Percentiles rank a stretch among this genome's conserved stretches.
Evolutionary conservation across 1,140 invertebrate species (phyloP).

Genomic region (Agrypnia vestita): DNA sequence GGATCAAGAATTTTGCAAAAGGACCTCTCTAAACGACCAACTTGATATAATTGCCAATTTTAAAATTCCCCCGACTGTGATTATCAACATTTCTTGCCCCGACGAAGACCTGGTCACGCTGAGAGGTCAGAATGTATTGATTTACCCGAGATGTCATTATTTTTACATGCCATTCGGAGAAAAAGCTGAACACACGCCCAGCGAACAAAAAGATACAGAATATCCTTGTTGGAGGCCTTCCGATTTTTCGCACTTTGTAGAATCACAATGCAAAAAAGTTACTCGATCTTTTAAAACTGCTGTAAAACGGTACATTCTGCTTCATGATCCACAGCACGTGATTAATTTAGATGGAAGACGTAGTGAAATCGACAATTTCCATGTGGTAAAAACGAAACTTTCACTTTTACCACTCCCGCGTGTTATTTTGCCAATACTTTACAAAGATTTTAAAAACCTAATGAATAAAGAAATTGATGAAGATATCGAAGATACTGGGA

Average conservation of each 20-base stretch:
- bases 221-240: slow-evolving; percentile 30
- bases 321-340: slow-evolving; percentile 71
- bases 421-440: slow-evolving; percentile 23
- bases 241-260: slow-evolving; percentile 22
- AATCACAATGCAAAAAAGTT: slow-evolving; percentile 19
- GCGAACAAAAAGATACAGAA: not conserved
- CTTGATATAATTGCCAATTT: slow-evolving; percentile 63
- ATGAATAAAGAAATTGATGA: slow-evolving; percentile 18
- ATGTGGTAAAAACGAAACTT: slow-evolving; percentile 68
- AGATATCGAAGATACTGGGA: not conserved
- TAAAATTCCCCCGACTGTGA: slow-evolving; percentile 69
- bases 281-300: not conserved
- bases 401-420: slow-evolving; percentile 64
- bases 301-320: slow-evolving; percentile 62
- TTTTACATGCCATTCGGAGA: slow-evolving; percentile 62
- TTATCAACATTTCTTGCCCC: slow-evolving; percentile 73
- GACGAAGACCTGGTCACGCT: slow-evolving; percentile 71
- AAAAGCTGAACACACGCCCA: not conserved
- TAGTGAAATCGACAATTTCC: slow-evolving; percentile 67
- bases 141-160: slow-evolving; percentile 64
- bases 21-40: slow-evolving; percentile 8
- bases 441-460: slow-evolving; percentile 13
- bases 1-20: slow-evolving; percentile 17
- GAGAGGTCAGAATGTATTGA: slow-evolving; percentile 67
- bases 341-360: slow-evolving; percentile 74